Percentiles rank a stretch among this genome's conserved stretches.
Evolutionary conservation across 1,140 invertebrate species (phyloP).

Genomic region (Macrocentrus cingulum): DNA sequence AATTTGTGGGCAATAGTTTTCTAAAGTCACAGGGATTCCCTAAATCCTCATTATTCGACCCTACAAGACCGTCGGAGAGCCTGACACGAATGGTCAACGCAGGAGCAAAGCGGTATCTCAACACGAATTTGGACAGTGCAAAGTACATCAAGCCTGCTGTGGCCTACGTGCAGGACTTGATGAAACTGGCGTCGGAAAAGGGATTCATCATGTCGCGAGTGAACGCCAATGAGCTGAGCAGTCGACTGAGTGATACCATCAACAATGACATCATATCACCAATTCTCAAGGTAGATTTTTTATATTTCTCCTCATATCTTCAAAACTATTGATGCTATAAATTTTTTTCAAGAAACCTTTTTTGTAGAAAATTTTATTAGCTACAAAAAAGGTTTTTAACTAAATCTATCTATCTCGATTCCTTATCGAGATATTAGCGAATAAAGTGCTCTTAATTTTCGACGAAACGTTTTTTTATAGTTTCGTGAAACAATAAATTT

Average conservation of each 20-base stretch:
- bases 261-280: constrained; percentile 80
- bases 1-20: constrained; percentile 74
- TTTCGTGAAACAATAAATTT: not conserved
- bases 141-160: constrained; percentile 75
- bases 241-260: constrained; percentile 73
- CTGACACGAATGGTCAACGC: constrained; percentile 67
- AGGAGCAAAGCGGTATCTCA: constrained; percentile 69
- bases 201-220: constrained; percentile 64
- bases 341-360: too few species aligned
- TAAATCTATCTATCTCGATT: too few species aligned
- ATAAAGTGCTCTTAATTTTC: too few species aligned
- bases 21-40: constrained; percentile 75
- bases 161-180: constrained; percentile 68
- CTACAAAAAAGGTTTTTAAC: too few species aligned
- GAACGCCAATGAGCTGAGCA: constrained; percentile 68
- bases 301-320: too few species aligned
- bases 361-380: too few species aligned
- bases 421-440: too few species aligned
- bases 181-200: constrained; percentile 68
- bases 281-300: constrained; percentile 68
- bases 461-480: too few species aligned
- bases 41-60: constrained; percentile 70
- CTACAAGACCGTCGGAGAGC: constrained; percentile 68
- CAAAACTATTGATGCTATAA: too few species aligned
- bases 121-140: constrained; percentile 70